Conservation (phyloP, 2,797 vertebrate species). For the Anas flavirostris region DNA sequence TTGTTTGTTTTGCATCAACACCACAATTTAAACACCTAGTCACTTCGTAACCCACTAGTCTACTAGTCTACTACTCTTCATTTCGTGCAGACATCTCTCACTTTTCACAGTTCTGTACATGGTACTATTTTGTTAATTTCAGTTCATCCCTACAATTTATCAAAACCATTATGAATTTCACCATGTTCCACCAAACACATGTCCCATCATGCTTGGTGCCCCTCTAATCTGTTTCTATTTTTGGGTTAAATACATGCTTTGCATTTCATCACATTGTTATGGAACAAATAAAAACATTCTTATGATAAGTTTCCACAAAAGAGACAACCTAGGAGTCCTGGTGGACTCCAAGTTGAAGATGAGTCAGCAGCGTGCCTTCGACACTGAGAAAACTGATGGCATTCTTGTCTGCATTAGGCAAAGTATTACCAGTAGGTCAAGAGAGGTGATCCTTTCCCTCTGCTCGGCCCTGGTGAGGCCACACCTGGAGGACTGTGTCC, state of each 20-base stretch:
- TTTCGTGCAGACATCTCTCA: background rate
- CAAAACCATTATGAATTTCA: background rate
- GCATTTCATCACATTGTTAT: background rate
- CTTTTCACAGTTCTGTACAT: background rate
- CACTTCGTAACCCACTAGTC: background rate
- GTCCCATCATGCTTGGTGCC: background rate
- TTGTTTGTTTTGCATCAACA: background rate
- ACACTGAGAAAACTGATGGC: background rate
- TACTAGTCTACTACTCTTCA: background rate
- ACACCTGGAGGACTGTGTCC: too few relatives aligned
- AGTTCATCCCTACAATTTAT: background rate
- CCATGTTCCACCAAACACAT: background rate
- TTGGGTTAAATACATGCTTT: background rate
- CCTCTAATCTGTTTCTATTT: background rate
- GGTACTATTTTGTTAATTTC: background rate
- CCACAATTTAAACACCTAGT: background rate
- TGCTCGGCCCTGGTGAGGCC: background rate
- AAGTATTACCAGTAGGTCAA: background rate
- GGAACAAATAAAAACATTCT: background rate
- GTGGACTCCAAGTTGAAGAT: background rate
- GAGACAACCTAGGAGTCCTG: background rate
- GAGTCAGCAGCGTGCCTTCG: background rate
- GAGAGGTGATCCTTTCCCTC: background rate
- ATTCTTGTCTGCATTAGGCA: background rate
- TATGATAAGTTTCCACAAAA: background rate